Base-by-base conservation (phyloP, 2,113 vertebrate species). In the Machaerirhynchus nigripectus region DNA sequence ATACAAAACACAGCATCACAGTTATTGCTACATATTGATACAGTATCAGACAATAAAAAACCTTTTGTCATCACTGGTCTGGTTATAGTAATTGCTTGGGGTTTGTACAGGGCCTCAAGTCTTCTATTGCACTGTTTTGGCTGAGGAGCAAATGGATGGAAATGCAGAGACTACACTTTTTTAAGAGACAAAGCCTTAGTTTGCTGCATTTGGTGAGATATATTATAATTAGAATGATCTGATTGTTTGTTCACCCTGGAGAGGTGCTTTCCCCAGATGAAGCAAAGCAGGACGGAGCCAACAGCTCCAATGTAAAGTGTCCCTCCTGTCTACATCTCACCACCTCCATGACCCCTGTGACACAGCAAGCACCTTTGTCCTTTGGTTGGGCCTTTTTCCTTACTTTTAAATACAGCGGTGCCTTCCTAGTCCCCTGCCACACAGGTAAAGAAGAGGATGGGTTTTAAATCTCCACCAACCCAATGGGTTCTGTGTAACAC, bases 1-100 rank as follows among this genome's bases (percentile, higher is more conserved):
- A 8, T 85, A 87, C 15, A 56, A 90, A 95, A 94, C 91, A 81
- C 10, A 91, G 67, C 63, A 16, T 89, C 80, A 61, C 87, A 79
- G 79, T 95, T 96, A 96, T 96, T 97, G 96, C 97, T 96, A 85
- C 86, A 86, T 92, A 90, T 85, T 87, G 90, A 95, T 93, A 86
- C 68, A 82, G 92, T 87, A 93, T 92, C 83, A 18, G 93, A 76
- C 73, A 94, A 40, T 44, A 92, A 89, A 33, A 93, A 90, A 90
- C 14, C 19, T 77, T 74, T 60, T n/a, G 67, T 77, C n/a, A 24
- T 56, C 71, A 53, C 88, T 84, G 89, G 35, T 64, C 74, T 84
- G 55, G 37, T 83, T 52, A 56, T 59, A 70, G 64, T 31, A 70
- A 81, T 37, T 44, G 65, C 85, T 64, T 0, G 0, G 44, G 15